phyloP scores from a whole-genome alignment of 2,113 vertebrate genomes.

The Apeltes quadracus region DNA sequence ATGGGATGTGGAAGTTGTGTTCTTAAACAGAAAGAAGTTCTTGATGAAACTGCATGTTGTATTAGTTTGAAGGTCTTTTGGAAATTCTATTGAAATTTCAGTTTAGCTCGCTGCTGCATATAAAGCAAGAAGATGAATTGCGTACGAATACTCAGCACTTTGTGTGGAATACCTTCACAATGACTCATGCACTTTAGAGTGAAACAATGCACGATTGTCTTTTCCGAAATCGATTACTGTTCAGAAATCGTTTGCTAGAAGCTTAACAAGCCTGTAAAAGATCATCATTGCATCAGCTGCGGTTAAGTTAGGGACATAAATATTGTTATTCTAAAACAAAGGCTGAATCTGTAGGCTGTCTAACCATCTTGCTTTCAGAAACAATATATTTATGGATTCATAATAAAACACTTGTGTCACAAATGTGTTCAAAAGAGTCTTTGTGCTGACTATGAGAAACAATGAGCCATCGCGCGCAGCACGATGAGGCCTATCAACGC shows the following conservation, averaged over 20 bases:
- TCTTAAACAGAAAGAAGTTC: not conserved
- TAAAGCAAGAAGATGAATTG: not conserved
- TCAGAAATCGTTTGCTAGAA: not conserved
- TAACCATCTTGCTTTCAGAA: not conserved
- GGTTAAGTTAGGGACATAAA: not conserved
- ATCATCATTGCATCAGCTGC: slow-evolving; percentile 26
- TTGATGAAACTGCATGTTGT: not conserved
- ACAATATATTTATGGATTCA: not conserved
- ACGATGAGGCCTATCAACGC: slow-evolving; percentile 73
- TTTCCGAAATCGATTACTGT: not conserved
- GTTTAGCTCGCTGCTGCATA: not conserved
- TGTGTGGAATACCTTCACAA: not conserved
- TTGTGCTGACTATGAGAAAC: slow-evolving; percentile 37
- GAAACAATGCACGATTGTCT: not conserved
- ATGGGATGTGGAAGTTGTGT: too few relatives aligned
- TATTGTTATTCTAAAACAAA: not conserved
- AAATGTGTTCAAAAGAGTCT: slow-evolving; percentile 1
- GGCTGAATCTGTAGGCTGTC: not conserved
- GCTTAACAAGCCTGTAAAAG: slow-evolving; percentile 14
- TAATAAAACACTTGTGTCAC: not conserved
- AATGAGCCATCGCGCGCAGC: slow-evolving; percentile 52
- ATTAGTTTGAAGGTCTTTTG: not conserved
- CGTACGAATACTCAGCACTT: not conserved
- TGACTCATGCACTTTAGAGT: not conserved
- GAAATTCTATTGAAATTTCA: not conserved